Base-by-base conservation (phyloP, 2,888 invertebrate species). In the Strigamia crassipes region DNA sequence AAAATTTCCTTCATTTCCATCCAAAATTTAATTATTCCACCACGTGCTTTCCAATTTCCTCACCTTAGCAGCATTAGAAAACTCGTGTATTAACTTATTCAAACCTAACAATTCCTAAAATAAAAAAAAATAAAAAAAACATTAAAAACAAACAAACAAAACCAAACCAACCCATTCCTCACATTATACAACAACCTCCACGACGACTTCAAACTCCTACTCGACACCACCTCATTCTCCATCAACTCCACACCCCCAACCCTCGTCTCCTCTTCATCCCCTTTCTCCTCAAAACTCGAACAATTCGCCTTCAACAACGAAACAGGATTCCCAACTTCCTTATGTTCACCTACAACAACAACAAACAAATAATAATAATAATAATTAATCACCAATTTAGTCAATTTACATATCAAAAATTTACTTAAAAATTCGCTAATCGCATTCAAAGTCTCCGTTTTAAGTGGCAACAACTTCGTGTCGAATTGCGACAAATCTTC, bases 401-500 rank as follows among this genome's bases (percentile, higher is more conserved):
- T 12, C n/a, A 61, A 66, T n/a, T n/a, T n/a, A n/a, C n/a, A n/a
- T n/a, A n/a, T 46, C 9, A 46, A 46, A 10, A 13, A 13, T 18
- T 6, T 80, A 81, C 81, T 81, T 38, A 83, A 34, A 81, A 83
- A 83, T n/a, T n/a, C n/a, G n/a, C n/a, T n/a, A n/a, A 83, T 46
- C 13, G 81, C 73, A 4, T 41, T 41, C 9, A 77, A 77, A 6
- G 79, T 82, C 23, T 79, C 41, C n/a, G 18, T 41, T 77, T 80
- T 79, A 3, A 80, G 21, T n/a, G 79, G 79, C 0, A 1, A 15
- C 18, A 82, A 46, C 6, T 42, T 34, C 56, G 82, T 83, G 12
- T 83, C 82, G 42, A 83, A 83, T 27, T 77, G 23, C 3, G 1
- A 2, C 3, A 83, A 13, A 66, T 83, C 83, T 23, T 82, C 80